A percentile compares a stretch with the other conserved stretches of the same genome.
phyloP scores from a whole-genome alignment of 2,113 vertebrate species.

The Nansenia antarctica region DNA sequence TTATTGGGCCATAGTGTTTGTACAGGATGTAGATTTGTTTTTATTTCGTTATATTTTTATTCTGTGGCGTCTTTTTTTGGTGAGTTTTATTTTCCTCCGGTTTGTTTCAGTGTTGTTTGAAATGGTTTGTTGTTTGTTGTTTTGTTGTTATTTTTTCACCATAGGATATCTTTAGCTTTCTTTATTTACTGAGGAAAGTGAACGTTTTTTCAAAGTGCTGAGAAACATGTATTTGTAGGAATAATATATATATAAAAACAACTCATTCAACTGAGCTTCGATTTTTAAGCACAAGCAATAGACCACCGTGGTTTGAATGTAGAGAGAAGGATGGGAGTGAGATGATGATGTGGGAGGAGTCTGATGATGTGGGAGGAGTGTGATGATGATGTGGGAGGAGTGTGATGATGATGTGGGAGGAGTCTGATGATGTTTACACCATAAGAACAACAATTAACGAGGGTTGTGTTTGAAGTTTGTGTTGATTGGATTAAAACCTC shows the following conservation, averaged over 20 bases:
- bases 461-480: background rate
- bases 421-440: background rate
- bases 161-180: slow-evolving; percentile 78
- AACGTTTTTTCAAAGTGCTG: slow-evolving; percentile 77
- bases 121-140: slow-evolving; percentile 37
- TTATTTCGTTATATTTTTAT: slow-evolving; percentile 67
- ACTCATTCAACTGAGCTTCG: slow-evolving; percentile 78
- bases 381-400: too few species aligned
- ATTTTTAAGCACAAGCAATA: slow-evolving; percentile 77
- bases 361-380: too few species aligned
- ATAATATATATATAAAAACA: slow-evolving; percentile 74
- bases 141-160: slow-evolving; percentile 72
- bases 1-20: slow-evolving; percentile 84
- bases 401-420: too few species aligned
- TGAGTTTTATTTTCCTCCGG: slow-evolving; percentile 32
- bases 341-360: too few species aligned
- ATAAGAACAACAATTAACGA: background rate
- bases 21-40: slow-evolving; percentile 78
- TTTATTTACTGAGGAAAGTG: slow-evolving; percentile 74
- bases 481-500: background rate
- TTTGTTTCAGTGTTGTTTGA: slow-evolving; percentile 51
- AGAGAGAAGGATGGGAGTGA: background rate
- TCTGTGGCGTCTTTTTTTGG: slow-evolving; percentile 54
- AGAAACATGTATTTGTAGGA: slow-evolving; percentile 81
- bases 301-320: slow-evolving; percentile 58